Conservation (phyloP, 2,888 invertebrate genomes). For the Calliopum simillimum region DNA sequence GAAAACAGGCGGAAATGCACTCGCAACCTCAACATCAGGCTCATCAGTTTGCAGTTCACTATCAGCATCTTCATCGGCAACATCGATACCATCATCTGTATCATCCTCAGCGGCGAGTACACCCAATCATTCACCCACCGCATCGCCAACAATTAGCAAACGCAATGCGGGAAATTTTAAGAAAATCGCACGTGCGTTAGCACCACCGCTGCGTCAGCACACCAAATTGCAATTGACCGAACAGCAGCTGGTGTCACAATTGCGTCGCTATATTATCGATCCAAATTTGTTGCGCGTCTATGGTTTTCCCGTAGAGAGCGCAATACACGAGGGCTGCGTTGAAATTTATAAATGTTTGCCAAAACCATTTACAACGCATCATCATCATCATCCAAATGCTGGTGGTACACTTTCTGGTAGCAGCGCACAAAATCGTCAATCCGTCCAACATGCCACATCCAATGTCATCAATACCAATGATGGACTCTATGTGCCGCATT, state of each 20-base stretch:
- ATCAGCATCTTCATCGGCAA: slow-evolving; percentile 37
- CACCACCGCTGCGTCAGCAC: slow-evolving; percentile 66
- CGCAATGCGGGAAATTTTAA: slow-evolving; percentile 41
- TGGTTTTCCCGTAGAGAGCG: slow-evolving; percentile 80
- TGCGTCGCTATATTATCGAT: slow-evolving; percentile 74
- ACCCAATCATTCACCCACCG: slow-evolving; percentile 53
- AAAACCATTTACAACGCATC: slow-evolving; percentile 60
- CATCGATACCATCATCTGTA: slow-evolving; percentile 51
- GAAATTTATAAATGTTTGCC: slow-evolving; percentile 74
- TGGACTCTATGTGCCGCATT: slow-evolving; percentile 50
- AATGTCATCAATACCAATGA: slow-evolving; percentile 57
- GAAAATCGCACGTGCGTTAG: slow-evolving; percentile 43
- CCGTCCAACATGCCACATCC: not conserved
- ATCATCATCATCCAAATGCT: slow-evolving; percentile 26
- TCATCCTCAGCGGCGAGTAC: slow-evolving; percentile 54
- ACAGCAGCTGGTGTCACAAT: slow-evolving; percentile 70
- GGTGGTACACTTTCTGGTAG: slow-evolving; percentile 42
- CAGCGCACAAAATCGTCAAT: slow-evolving; percentile 5
- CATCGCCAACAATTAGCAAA: slow-evolving; percentile 53
- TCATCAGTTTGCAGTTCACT: slow-evolving; percentile 35
- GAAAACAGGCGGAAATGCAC: not conserved
- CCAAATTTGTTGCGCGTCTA: slow-evolving; percentile 73
- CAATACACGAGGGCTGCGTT: slow-evolving; percentile 72
- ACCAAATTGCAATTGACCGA: slow-evolving; percentile 68
- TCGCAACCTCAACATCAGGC: not conserved